phyloP scores from a whole-genome alignment of 2,797 vertebrate species.

The Artibeus jamaicensis region DNA sequence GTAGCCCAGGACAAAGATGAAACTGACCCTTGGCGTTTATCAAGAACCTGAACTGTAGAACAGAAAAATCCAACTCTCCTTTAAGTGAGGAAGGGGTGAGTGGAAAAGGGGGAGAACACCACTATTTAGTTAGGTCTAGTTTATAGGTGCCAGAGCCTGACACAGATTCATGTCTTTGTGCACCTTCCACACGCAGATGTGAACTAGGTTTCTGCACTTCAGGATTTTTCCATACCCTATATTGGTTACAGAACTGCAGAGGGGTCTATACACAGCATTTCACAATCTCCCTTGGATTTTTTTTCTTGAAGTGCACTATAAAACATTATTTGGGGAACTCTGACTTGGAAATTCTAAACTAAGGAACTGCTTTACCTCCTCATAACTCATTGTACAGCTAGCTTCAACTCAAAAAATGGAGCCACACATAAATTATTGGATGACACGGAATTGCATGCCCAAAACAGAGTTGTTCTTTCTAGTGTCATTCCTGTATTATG shows the following conservation, averaged over 20 bases:
- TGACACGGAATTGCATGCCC: neutral
- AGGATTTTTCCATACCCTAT: neutral
- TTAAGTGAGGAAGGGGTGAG: neutral
- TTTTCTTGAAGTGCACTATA: neutral
- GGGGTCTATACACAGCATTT: neutral
- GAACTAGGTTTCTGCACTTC: neutral
- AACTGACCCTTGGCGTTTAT: neutral
- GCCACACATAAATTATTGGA: neutral
- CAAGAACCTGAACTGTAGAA: neutral
- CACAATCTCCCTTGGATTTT: neutral
- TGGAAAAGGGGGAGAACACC: neutral
- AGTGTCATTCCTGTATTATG: neutral
- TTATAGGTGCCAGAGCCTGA: neutral
- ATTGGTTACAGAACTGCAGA: neutral
- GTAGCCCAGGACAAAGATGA: neutral
- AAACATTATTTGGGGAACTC: neutral
- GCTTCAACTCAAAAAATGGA: neutral
- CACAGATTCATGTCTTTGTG: neutral
- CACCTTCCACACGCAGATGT: neutral
- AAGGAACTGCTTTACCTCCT: neutral
- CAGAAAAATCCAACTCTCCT: neutral
- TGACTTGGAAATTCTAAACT: neutral
- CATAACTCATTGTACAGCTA: neutral
- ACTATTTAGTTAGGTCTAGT: neutral
- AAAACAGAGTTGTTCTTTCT: neutral